Conservation (phyloP, 2,113 vertebrate genomes). For the Macroglossus sobrinus region DNA sequence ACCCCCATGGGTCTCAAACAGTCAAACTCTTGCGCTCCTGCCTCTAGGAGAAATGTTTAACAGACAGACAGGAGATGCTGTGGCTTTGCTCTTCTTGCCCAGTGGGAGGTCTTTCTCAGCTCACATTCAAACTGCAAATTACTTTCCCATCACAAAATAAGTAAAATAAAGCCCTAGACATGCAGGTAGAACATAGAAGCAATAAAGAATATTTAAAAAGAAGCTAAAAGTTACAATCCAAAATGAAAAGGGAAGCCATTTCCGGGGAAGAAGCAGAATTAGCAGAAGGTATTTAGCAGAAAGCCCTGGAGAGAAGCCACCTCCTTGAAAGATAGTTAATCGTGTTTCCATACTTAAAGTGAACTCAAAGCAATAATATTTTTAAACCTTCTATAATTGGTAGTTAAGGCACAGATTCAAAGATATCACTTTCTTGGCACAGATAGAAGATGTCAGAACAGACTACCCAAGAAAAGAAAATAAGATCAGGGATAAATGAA, state of each 20-base stretch:
- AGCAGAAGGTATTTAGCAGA: slow-evolving; percentile 9
- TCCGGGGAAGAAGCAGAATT: neutral
- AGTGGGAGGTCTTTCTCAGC: neutral
- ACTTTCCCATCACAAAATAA: slow-evolving; percentile 39
- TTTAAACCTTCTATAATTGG: neutral
- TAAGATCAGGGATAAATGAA: neutral
- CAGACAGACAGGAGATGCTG: neutral
- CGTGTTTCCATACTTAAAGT: neutral
- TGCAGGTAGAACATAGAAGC: neutral
- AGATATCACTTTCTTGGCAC: neutral
- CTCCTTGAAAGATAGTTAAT: neutral
- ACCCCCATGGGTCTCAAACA: neutral
- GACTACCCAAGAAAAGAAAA: neutral
- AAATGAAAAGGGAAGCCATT: neutral
- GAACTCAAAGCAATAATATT: neutral
- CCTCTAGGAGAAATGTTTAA: neutral
- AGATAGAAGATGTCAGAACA: neutral
- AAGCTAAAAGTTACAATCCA: neutral
- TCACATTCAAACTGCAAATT: slow-evolving; percentile 36
- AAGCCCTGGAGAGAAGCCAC: neutral
- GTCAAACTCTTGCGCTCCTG: neutral
- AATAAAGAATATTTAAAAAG: neutral
- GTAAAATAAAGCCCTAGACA: neutral
- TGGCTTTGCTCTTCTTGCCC: neutral
- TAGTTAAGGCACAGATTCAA: neutral